Evolutionary conservation across 2,113 vertebrate genomes (phyloP), one percentile per base, ranked within the genome.

Genomic region (Tenrec ecaudatus): DNA sequence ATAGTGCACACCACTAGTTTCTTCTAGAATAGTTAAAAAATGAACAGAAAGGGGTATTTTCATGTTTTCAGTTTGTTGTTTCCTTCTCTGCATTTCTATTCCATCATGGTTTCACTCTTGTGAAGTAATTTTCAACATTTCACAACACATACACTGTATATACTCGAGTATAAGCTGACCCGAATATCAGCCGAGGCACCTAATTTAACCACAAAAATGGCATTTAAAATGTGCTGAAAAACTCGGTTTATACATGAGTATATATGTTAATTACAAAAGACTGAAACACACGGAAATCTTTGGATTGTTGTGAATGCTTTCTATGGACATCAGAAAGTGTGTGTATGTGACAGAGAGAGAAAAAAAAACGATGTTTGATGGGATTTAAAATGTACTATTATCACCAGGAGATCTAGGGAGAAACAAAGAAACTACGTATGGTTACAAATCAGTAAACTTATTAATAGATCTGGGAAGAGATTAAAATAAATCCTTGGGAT

Each of bases 21-120:
- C 94, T 64, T 43, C 47, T 95, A 69, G 53, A 95, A 92, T 77
- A 90, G 69, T n/a, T 81, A 73, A 90, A 91, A 85, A 40, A 78
- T 79, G 62, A 77, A 85, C 84, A 88, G 19, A 33, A 68, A 86
- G 86, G 38, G 86, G 81, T 33, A n/a, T 87, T 71, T 23, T 85
- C 19, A 38, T 53, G 25, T 73, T 85, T 93, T 87, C 31, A 60
- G 16, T 76, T 85, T 82, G 75, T 78, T 83, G 53, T 90, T 93
- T 81, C 60, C 33, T 77, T 89, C 36, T 8, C 85, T 40, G 6
- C 9, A 78, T 87, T 91, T 83, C 43, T 69, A 0, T 78, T 90
- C 40, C 53, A 92, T 78, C 36, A 83, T 78, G 31, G 14, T 95
- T n/a, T 57, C 25, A 80, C 16, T 93, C 71, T 88, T 47, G 86